Evolutionary conservation across 2,113 vertebrate genomes (phyloP).

Genomic region (Sminthopsis crassicaudata): DNA sequence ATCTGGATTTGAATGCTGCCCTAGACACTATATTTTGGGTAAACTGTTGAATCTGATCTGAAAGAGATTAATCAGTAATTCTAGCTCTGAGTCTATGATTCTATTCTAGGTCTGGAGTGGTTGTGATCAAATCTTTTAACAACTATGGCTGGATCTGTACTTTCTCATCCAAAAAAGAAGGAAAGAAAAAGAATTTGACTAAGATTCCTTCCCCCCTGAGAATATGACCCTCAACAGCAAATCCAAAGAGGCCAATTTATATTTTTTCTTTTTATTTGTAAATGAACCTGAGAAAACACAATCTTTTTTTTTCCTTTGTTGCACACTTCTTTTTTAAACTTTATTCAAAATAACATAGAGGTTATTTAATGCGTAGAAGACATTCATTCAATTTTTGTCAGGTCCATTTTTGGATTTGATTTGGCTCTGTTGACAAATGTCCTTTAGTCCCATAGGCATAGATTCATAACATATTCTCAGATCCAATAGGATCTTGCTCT

Average conservation of each 20-base stretch:
- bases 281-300: neutral
- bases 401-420: neutral
- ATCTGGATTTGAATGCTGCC: neutral
- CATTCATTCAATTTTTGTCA: neutral
- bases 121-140: neutral
- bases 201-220: neutral
- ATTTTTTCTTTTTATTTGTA: neutral
- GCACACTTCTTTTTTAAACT: too few species aligned
- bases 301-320: neutral
- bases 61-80: neutral
- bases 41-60: neutral
- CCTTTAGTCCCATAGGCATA: neutral
- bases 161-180: neutral
- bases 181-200: neutral
- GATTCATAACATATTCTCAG: neutral
- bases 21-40: neutral
- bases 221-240: neutral
- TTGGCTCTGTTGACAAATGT: neutral
- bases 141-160: neutral
- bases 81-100: neutral
- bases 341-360: neutral
- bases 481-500: neutral
- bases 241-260: neutral
- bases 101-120: neutral
- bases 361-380: neutral